phyloP scores from a whole-genome alignment of 2,888 invertebrate genomes.

The Zygothrica quintamaculata region DNA sequence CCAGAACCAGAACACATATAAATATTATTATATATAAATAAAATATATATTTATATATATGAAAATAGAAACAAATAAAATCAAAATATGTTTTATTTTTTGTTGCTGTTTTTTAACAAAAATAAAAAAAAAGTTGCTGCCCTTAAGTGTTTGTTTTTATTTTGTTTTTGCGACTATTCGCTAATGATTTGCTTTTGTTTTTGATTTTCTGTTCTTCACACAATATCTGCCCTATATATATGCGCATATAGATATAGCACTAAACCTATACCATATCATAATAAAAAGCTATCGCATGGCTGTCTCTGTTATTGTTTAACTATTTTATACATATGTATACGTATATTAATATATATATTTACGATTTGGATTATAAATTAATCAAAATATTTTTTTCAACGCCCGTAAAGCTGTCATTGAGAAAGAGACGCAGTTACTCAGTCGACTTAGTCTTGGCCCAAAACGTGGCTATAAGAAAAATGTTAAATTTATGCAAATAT shows the following conservation, averaged over 20 bases:
- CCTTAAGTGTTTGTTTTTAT: conserved; percentile 66
- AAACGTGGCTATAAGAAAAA: conserved; percentile 60
- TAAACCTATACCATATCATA: too few species aligned
- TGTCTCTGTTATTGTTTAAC: background rate
- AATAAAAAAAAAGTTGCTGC: conserved; percentile 49
- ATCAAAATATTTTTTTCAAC: background rate
- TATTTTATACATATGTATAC: too few species aligned
- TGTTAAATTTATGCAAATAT: conserved; percentile 75
- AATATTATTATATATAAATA: conserved; percentile 5
- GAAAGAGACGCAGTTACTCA: background rate
- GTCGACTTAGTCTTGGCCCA: conserved; percentile 40
- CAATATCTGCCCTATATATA: background rate
- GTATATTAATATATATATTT: too few species aligned
- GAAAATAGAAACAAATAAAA: conserved; percentile 53
- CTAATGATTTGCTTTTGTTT: conserved; percentile 30
- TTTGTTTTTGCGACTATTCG: conserved; percentile 32
- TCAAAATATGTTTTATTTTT: conserved; percentile 2
- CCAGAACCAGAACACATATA: too few species aligned
- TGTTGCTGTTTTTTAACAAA: conserved; percentile 8
- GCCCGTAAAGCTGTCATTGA: background rate
- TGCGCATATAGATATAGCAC: background rate
- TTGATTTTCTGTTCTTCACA: too few species aligned
- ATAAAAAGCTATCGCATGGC: conserved; percentile 20
- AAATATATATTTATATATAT: conserved; percentile 27
- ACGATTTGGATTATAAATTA: background rate